Evolutionary conservation across 1,140 invertebrate genomes (phyloP), one percentile per base, ranked within the genome.

Genomic region (Drosophila elegans): DNA sequence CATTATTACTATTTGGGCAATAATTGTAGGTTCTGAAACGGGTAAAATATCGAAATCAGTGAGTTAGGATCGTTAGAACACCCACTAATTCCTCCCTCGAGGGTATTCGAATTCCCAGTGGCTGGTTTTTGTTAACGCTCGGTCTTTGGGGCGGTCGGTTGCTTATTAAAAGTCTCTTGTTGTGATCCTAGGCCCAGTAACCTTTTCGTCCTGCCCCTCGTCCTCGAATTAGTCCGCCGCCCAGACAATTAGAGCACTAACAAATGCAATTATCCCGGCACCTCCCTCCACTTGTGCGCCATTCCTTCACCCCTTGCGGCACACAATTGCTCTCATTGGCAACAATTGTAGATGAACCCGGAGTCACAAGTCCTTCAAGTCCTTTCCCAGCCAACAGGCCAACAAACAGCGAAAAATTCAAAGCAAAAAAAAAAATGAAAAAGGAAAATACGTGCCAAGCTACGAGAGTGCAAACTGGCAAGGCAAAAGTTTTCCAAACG

Each of bases 241-340:
- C 79, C 79, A 71, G 79, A 89, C 84, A 88, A 88, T 88, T 88
- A 88, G 84, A 89, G 84, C 76, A 69, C 84, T 88, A 88, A 88
- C 83, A 88, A 88, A 88, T 88, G 84, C 83, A 88, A 88, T 88
- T 88, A 88, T 86, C 75, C 63, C 36, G 36, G 52, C 59, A 55
- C 74, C 62, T 41, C 55, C 75, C 54, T 13, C 55, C 38, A 12
- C 42, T 55, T 12, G 44, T 25, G 46, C n/a, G 34, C 59, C 46
- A 60, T 41, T 32, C 54, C 49, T 9, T 60, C 60, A 38, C 53
- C 55, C 53, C 41, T 60, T 54, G 51, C 72, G 41, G 61, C 73
- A 72, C 80, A 88, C 83, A 89, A 88, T 89, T 80, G 80, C 84
- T 88, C 83, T 89, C 83, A 88, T 88, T 88, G 83, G 79, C 80